These are phyloP conservation scores for Patagioenas fasciata DNA, from an alignment of 2,113 vertebrate genomes.

Conservation along the genomic window DNA sequence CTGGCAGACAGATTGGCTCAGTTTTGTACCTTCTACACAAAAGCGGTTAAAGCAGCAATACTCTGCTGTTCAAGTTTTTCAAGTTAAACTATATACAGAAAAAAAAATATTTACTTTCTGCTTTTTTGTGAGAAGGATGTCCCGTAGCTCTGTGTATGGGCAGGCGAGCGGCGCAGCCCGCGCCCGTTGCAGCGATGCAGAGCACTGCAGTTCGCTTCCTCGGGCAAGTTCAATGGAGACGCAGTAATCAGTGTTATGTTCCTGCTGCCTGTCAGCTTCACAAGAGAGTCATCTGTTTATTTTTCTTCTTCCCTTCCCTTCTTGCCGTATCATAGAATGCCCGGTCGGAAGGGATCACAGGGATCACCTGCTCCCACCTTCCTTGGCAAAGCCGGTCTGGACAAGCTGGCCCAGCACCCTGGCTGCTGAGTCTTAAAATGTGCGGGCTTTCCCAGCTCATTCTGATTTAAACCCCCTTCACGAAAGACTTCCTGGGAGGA, in stretches of 20 bases:
- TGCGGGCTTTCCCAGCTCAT: accelerated
- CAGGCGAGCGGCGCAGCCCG: not conserved
- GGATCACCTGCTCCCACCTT: no score
- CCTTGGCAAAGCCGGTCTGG: no score
- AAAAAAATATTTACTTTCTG: not conserved
- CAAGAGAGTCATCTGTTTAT: not conserved
- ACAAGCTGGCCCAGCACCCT: no score
- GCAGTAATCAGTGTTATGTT: not conserved
- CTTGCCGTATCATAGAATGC: not conserved
- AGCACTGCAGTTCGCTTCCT: not conserved
- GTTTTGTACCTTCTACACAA: not conserved
- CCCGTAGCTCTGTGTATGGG: no score
- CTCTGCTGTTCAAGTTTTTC: not conserved
- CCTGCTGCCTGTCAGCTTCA: not conserved
- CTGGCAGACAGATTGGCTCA: no score
- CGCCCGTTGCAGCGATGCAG: not conserved
- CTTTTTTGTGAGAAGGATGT: not conserved
- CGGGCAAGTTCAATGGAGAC: not conserved
- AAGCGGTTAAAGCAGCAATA: not conserved
- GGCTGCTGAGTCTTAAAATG: no score
- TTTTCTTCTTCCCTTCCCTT: not conserved
- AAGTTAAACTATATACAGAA: not conserved
- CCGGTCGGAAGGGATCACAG: no score
- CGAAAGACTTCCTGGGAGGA: not conserved
- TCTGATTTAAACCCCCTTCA: not conserved